phyloP scores from a whole-genome alignment of 2,797 vertebrate species.

The Arnoldichthys spilopterus region DNA sequence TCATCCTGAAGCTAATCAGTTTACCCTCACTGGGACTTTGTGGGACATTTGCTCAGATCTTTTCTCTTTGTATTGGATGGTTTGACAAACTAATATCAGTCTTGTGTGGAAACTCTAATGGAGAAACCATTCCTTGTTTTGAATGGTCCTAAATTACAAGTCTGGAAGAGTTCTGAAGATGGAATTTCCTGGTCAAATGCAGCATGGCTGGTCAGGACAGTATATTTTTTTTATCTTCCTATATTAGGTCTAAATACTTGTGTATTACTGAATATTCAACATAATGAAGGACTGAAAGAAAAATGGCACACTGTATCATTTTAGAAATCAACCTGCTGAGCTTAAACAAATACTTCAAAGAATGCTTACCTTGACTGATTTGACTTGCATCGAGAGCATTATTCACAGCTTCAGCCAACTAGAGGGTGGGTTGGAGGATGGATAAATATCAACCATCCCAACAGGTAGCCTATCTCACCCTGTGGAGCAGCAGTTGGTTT shows the following conservation, averaged over 20 bases:
- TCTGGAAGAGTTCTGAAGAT: constrained; percentile 27
- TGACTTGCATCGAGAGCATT: not conserved
- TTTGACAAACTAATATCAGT: constrained; percentile 43
- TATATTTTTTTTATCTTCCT: not conserved
- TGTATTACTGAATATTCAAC: not conserved
- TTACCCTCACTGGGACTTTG: constrained; percentile 31
- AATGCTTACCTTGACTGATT: not conserved
- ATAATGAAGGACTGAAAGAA: not conserved
- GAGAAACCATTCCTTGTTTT: constrained; percentile 40
- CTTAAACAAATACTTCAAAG: not conserved
- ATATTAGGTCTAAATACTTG: not conserved
- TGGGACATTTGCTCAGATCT: constrained; percentile 30
- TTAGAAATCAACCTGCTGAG: not conserved
- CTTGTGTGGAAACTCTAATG: constrained; percentile 32
- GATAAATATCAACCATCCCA: no score
- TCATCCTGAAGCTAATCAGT: constrained; percentile 25
- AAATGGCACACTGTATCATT: not conserved
- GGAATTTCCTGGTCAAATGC: constrained; percentile 17
- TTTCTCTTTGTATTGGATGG: constrained; percentile 40
- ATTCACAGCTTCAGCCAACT: no score
- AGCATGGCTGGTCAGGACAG: constrained; percentile 16
- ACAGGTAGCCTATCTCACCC: no score
- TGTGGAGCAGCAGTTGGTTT: no score
- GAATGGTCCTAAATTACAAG: constrained; percentile 29
- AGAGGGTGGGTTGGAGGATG: no score